These are phyloP conservation scores for Okapia johnstoni DNA, from an alignment of 2,113 vertebrate species.

Conservation along the genomic window DNA sequence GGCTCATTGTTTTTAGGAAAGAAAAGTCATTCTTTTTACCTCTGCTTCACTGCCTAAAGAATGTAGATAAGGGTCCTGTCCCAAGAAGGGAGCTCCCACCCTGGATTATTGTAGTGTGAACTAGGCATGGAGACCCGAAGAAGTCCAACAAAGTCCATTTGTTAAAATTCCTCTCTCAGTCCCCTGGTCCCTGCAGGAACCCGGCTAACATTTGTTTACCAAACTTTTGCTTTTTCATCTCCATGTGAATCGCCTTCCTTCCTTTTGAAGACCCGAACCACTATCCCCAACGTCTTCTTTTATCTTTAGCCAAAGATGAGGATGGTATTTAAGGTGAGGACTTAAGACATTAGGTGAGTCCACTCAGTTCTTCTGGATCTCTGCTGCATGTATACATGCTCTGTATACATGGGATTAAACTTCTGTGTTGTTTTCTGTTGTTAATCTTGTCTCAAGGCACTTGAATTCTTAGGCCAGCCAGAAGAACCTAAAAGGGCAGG, in stretches of 20 bases:
- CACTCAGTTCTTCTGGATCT: background rate
- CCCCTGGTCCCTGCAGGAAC: background rate
- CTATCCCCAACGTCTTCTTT: background rate
- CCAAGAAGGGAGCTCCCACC: background rate
- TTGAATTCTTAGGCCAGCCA: background rate
- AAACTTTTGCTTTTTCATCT: background rate
- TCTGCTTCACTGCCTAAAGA: background rate
- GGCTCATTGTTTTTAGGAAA: background rate
- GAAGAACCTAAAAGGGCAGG: background rate
- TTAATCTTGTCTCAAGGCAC: background rate
- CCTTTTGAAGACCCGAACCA: background rate
- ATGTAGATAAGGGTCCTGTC: background rate
- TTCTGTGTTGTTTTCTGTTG: background rate
- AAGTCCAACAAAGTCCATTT: background rate
- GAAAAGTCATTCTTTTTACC: background rate
- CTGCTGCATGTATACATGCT: no score
- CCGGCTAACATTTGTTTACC: background rate
- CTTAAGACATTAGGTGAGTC: background rate
- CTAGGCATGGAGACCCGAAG: background rate
- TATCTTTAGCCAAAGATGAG: background rate
- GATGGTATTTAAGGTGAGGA: background rate
- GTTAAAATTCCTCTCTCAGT: background rate
- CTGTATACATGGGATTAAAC: background rate
- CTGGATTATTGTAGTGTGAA: background rate
- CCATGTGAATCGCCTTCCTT: background rate